Percentiles rank a stretch among this genome's conserved stretches.
Evolutionary conservation across 2,888 invertebrate species (phyloP).

Genomic region (Drosophila conformis): DNA sequence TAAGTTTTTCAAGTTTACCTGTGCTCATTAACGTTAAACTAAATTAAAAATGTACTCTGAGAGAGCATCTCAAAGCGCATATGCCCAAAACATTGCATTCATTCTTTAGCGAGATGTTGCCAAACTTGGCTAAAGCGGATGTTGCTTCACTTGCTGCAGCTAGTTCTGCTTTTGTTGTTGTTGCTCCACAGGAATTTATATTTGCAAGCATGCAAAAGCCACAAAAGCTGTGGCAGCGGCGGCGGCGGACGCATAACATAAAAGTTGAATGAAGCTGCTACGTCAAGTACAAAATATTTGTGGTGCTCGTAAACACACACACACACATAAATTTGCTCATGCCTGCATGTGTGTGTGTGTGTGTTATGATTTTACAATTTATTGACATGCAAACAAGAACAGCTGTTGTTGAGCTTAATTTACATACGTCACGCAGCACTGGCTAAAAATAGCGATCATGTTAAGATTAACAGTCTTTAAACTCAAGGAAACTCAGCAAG

Average conservation of each 20-base stretch:
- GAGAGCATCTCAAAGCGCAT: slow-evolving; percentile 1
- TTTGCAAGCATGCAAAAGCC: slow-evolving; percentile 32
- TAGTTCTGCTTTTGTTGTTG: slow-evolving; percentile 14
- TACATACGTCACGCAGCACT: slow-evolving; percentile 18
- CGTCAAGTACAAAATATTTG: slow-evolving; percentile 36
- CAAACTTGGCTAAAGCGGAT: slow-evolving; percentile 50
- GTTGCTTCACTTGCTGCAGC: slow-evolving; percentile 50
- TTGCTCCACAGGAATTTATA: slow-evolving; percentile 47
- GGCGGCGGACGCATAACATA: slow-evolving; percentile 39
- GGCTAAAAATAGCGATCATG: slow-evolving; percentile 53
- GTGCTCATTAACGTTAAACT: background rate
- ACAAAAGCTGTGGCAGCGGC: slow-evolving; percentile 42
- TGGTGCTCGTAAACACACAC: slow-evolving; percentile 12
- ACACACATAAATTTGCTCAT: background rate
- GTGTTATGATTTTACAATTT: slow-evolving; percentile 17
- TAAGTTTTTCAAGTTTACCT: background rate
- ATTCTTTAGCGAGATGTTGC: slow-evolving; percentile 27
- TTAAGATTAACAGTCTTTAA: slow-evolving; percentile 35
- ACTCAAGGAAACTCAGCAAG: background rate
- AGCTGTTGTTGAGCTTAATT: slow-evolving; percentile 56
- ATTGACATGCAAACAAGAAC: slow-evolving; percentile 35
- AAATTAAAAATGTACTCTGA: background rate
- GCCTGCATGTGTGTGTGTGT: background rate
- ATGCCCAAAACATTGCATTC: background rate
- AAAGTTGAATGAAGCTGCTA: slow-evolving; percentile 51